These are phyloP conservation scores for Odocoileus hemionus DNA, from an alignment of 2,113 vertebrate species.

Conservation along the genomic window DNA sequence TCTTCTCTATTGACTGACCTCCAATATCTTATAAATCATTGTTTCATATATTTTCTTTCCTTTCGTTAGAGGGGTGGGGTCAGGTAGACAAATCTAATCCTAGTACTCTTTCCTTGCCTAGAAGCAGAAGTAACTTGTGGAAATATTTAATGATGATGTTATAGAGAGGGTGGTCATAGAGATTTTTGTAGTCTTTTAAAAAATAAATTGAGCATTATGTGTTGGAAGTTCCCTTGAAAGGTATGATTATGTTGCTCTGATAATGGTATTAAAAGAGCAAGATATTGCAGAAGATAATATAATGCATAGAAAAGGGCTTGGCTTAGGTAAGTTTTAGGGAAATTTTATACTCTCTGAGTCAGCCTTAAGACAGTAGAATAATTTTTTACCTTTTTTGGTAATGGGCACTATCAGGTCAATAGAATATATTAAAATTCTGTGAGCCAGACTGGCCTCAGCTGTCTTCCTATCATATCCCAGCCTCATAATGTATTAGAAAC, in stretches of 20 bases:
- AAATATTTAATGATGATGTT: neutral
- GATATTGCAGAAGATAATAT: neutral
- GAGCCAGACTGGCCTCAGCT: neutral
- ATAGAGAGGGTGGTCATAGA: neutral
- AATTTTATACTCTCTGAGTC: neutral
- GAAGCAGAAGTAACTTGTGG: neutral
- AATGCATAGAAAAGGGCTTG: neutral
- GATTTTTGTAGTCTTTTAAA: neutral
- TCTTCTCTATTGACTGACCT: neutral
- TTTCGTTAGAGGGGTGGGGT: neutral
- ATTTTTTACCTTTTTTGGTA: neutral
- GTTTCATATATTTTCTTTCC: neutral
- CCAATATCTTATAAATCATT: neutral
- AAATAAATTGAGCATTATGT: neutral
- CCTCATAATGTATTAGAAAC: neutral
- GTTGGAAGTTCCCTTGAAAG: neutral
- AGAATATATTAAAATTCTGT: neutral
- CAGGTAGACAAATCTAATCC: neutral
- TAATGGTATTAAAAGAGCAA: neutral
- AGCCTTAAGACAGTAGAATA: neutral
- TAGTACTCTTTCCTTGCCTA: neutral
- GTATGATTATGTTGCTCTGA: neutral
- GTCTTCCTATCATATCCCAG: neutral
- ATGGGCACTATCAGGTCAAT: neutral
- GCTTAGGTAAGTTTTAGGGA: neutral